Conservation (phyloP, 1,140 invertebrate genomes). For the Heliconius melpomene region DNA sequence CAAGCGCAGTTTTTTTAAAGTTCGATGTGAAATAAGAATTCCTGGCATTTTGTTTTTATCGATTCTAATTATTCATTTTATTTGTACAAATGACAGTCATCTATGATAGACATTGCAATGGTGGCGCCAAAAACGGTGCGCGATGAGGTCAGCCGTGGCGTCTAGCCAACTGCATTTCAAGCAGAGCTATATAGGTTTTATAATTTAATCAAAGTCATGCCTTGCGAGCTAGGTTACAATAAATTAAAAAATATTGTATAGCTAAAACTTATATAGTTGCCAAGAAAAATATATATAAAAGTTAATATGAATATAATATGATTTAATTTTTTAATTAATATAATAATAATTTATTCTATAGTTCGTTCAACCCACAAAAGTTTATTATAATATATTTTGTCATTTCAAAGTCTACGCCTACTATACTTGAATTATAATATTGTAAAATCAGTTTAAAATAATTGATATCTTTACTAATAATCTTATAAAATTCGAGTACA, state of each 20-base stretch:
- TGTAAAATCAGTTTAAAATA: no score
- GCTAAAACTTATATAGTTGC: background rate
- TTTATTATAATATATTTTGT: no score
- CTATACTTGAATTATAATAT: no score
- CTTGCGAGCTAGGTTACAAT: background rate
- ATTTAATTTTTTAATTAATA: background rate
- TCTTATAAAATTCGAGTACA: no score
- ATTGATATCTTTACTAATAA: no score
- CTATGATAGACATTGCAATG: slow-evolving; percentile 51
- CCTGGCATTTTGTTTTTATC: background rate
- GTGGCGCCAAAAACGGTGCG: slow-evolving; percentile 68
- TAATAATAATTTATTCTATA: background rate
- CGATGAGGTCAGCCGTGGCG: slow-evolving; percentile 68
- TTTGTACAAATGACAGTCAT: slow-evolving; percentile 60
- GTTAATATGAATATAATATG: background rate
- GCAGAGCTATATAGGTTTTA: slow-evolving; percentile 44
- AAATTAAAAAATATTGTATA: background rate
- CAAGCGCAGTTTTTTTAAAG: background rate
- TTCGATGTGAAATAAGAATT: no score
- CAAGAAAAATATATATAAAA: no score
- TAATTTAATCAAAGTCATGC: slow-evolving; percentile 13
- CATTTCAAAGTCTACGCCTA: no score
- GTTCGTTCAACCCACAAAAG: no score
- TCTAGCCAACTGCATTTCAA: slow-evolving; percentile 60
- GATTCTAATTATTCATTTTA: background rate